phyloP scores from a whole-genome alignment of 2,888 invertebrate genomes.

The Pharmacophagus antenor region DNA sequence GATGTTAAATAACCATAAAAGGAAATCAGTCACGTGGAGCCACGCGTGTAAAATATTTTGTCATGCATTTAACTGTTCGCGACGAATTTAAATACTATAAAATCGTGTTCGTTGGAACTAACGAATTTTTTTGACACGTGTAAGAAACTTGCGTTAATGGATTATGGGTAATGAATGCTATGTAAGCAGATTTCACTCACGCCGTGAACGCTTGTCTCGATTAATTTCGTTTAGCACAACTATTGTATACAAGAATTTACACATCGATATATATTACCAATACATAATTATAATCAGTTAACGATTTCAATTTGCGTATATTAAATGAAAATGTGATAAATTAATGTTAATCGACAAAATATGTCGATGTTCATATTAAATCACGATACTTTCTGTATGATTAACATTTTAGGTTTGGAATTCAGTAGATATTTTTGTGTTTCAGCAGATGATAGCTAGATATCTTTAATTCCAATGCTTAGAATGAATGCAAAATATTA shows the following conservation, averaged over 20 bases:
- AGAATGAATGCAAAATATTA: not conserved
- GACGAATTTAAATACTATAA: conserved; percentile 36
- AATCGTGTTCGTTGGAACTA: conserved; percentile 34
- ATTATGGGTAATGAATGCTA: conserved; percentile 9
- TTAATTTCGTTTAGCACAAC: conserved; percentile 20
- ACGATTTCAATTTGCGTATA: not conserved
- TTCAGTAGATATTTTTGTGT: not conserved
- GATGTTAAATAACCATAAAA: conserved; percentile 7
- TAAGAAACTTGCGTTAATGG: conserved; percentile 18
- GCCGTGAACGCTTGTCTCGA: conserved; percentile 15
- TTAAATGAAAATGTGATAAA: not conserved
- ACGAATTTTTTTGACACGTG: conserved; percentile 38
- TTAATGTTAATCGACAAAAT: no score
- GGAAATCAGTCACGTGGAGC: conserved; percentile 28
- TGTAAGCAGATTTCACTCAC: conserved; percentile 60
- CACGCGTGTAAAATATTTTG: conserved; percentile 31
- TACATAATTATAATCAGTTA: not conserved
- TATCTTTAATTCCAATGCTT: no score
- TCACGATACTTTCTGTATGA: not conserved
- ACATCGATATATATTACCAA: not conserved
- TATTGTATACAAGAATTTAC: conserved; percentile 13
- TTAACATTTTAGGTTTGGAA: not conserved
- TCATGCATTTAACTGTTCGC: conserved; percentile 35
- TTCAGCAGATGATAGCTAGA: not conserved
- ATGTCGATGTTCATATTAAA: no score